Evolutionary conservation across 2,888 invertebrate genomes (phyloP).

Genomic region (Caenorhabditis zanzibari): DNA sequence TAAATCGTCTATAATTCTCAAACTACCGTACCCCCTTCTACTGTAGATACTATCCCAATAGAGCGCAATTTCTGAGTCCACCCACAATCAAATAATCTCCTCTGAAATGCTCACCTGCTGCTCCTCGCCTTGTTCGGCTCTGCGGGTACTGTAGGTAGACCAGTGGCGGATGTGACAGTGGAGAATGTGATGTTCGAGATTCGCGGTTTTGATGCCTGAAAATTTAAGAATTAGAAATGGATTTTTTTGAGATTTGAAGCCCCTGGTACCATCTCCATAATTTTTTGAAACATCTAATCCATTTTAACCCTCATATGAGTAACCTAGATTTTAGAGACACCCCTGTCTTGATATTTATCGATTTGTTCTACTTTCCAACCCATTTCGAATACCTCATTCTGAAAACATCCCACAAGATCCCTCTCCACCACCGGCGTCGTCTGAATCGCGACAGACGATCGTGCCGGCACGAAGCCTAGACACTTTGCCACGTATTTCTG

Average conservation of each 20-base stretch:
- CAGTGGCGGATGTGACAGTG: constrained; percentile 86
- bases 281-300: no score
- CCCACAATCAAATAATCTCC: no score
- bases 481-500: constrained; percentile 56
- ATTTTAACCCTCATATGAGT: no score
- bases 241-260: not conserved
- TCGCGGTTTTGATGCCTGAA: constrained; percentile 82
- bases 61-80: no score
- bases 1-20: no score
- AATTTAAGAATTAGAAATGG: constrained; percentile 31
- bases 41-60: no score
- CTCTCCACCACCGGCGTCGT: constrained; percentile 45
- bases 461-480: constrained; percentile 38
- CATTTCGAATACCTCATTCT: constrained; percentile 10
- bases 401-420: constrained; percentile 13
- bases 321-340: no score
- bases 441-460: constrained; percentile 55
- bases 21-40: no score
- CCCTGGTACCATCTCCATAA: no score
- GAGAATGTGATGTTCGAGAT: constrained; percentile 85
- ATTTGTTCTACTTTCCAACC: not conserved
- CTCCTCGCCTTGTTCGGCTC: constrained; percentile 85
- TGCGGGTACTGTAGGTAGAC: constrained; percentile 87
- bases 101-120: constrained; percentile 68
- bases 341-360: not conserved